Conservation (phyloP, 2,113 vertebrate species). For the Oreotrochilus melanogaster region DNA sequence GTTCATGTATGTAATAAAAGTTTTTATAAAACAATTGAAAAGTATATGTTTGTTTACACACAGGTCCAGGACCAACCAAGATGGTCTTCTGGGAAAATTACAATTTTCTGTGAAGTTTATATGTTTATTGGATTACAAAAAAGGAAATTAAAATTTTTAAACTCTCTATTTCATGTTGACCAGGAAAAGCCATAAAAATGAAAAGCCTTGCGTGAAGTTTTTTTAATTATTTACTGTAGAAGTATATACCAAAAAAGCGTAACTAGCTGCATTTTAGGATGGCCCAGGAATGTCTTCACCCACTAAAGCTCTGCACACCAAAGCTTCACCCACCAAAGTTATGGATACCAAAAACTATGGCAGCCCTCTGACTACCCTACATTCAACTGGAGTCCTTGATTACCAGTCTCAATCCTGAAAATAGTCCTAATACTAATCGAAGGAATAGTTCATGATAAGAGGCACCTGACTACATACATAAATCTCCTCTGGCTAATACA, state of each 20-base stretch:
- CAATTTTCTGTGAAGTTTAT: constrained; percentile 43
- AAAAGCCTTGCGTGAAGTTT: neutral
- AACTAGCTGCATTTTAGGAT: neutral
- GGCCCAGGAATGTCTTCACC: neutral
- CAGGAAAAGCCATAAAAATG: neutral
- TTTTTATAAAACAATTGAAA: constrained; percentile 74
- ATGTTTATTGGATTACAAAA: constrained; percentile 22
- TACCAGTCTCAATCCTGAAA: neutral
- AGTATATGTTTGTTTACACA: constrained; percentile 66
- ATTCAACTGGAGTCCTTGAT: neutral
- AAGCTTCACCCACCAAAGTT: neutral
- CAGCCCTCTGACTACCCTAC: neutral
- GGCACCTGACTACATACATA: neutral
- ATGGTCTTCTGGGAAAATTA: constrained; percentile 57
- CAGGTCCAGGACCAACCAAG: constrained; percentile 64
- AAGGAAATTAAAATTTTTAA: constrained; percentile 30
- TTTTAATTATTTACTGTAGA: neutral
- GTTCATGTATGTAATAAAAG: constrained; percentile 65
- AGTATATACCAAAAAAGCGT: neutral
- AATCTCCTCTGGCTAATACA: neutral
- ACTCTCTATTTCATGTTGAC: neutral
- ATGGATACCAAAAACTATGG: neutral
- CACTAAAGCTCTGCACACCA: neutral
- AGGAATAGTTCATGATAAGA: neutral
- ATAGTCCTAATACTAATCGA: neutral